A percentile compares a stretch with the other conserved stretches of the same genome.
These are phyloP conservation scores for Drosophila birchii DNA, from an alignment of 2,888 invertebrate genomes.

Conservation along the genomic window DNA sequence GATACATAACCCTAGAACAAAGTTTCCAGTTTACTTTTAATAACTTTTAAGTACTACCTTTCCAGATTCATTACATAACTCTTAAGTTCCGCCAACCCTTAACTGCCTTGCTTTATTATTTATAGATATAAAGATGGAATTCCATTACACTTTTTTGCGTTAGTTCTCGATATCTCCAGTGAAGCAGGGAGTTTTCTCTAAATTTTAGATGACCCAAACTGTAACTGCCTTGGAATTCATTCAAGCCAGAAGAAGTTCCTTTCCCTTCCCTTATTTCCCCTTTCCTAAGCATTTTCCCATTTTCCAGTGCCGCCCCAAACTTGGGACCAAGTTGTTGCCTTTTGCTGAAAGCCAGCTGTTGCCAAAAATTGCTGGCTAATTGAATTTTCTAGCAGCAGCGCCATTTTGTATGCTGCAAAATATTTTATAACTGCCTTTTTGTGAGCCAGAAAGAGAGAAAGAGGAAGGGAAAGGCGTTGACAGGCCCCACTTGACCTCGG, in stretches of 20 bases:
- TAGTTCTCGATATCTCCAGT: constrained; percentile 14
- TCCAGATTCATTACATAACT: not conserved
- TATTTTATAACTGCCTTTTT: constrained; percentile 70
- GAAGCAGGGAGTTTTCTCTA: constrained; percentile 33
- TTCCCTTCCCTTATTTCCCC: not conserved
- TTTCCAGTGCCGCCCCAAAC: constrained; percentile 22
- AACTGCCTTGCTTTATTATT: not conserved
- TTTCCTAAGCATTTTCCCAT: not conserved
- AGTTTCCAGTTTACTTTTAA: too few relatives aligned
- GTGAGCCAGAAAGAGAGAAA: constrained; percentile 20
- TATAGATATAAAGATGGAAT: constrained; percentile 11
- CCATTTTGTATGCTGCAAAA: constrained; percentile 78
- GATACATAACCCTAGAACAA: not conserved
- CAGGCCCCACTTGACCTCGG: constrained; percentile 60
- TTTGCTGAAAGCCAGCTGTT: constrained; percentile 75
- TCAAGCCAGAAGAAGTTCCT: constrained; percentile 25
- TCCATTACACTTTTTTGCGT: constrained; percentile 14
- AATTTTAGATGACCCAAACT: constrained; percentile 40
- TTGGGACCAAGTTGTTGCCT: constrained; percentile 27
- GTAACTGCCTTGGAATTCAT: constrained; percentile 35
- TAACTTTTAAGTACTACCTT: not conserved
- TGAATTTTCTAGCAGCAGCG: constrained; percentile 79
- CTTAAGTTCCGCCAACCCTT: not conserved
- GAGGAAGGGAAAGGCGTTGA: constrained; percentile 46
- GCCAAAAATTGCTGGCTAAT: constrained; percentile 79